A percentile compares a stretch with the other conserved stretches of the same genome.
phyloP scores from a whole-genome alignment of 2,797 vertebrate species.

The Sebastes flavidus region DNA sequence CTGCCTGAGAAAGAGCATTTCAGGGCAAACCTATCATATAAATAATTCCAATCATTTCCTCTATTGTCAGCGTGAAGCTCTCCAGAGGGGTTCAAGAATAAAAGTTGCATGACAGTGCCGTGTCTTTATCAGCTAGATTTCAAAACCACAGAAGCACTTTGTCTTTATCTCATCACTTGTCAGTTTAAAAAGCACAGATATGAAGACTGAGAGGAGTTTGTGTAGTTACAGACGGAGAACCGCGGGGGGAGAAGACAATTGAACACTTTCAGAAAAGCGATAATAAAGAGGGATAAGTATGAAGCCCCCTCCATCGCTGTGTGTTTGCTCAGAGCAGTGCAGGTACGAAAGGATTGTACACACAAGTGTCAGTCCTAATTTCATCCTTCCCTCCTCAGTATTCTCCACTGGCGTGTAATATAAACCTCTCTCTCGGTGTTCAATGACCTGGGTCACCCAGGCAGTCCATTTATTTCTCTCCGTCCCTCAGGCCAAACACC shows the following conservation, averaged over 20 bases:
- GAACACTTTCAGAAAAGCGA: background rate
- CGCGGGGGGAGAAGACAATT: background rate
- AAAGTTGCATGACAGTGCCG: background rate
- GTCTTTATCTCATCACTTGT: conserved; percentile 21
- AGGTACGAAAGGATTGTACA: background rate
- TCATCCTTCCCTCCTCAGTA: background rate
- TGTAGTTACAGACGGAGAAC: background rate
- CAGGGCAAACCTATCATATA: background rate
- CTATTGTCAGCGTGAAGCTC: background rate
- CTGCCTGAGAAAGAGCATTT: background rate
- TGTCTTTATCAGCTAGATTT: conserved; percentile 9
- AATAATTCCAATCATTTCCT: background rate
- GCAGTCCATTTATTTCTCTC: background rate
- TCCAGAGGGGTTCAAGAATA: background rate
- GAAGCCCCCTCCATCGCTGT: background rate
- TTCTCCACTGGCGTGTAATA: conserved; percentile 1
- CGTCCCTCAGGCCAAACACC: conserved; percentile 3
- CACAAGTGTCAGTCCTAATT: background rate
- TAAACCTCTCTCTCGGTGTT: background rate
- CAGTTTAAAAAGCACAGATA: conserved; percentile 11
- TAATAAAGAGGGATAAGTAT: background rate
- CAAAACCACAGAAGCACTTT: conserved; percentile 1
- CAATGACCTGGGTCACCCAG: background rate
- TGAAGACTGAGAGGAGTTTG: background rate
- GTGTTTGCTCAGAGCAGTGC: background rate